Evolutionary conservation across 2,113 vertebrate genomes (phyloP).

Genomic region (Gymnorhina tibicen): DNA sequence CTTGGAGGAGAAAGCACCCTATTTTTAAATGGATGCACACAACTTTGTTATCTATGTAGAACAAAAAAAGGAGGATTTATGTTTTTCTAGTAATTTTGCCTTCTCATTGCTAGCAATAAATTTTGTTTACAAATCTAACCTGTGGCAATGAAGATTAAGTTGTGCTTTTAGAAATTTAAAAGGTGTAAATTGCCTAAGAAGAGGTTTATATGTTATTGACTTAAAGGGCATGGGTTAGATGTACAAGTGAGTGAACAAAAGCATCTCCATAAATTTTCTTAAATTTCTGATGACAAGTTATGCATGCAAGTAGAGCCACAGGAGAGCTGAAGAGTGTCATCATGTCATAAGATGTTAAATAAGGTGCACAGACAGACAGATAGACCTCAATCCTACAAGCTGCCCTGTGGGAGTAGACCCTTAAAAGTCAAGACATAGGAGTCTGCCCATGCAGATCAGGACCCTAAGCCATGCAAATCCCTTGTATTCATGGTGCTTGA

Average conservation of each 20-base stretch:
- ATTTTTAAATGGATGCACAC: not conserved
- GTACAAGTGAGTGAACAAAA: not conserved
- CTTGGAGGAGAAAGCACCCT: not conserved
- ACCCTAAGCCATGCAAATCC: slow-evolving; percentile 12
- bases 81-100: not conserved
- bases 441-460: not conserved
- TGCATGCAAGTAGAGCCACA: not conserved
- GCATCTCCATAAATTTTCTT: not conserved
- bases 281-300: slow-evolving; percentile 32
- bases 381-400: slow-evolving; percentile 19
- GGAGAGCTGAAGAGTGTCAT: not conserved
- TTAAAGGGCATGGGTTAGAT: not conserved
- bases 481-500: not conserved
- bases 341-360: slow-evolving; percentile 29
- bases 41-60: not conserved
- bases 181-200: not conserved
- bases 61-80: not conserved
- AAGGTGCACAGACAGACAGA: slow-evolving; percentile 24
- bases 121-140: not conserved
- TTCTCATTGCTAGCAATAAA: not conserved
- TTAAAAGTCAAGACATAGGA: not conserved
- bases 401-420: not conserved
- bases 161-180: not conserved
- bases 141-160: not conserved
- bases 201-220: not conserved